phyloP scores from a whole-genome alignment of 2,797 vertebrate species.

The Megalops cyprinoides region DNA sequence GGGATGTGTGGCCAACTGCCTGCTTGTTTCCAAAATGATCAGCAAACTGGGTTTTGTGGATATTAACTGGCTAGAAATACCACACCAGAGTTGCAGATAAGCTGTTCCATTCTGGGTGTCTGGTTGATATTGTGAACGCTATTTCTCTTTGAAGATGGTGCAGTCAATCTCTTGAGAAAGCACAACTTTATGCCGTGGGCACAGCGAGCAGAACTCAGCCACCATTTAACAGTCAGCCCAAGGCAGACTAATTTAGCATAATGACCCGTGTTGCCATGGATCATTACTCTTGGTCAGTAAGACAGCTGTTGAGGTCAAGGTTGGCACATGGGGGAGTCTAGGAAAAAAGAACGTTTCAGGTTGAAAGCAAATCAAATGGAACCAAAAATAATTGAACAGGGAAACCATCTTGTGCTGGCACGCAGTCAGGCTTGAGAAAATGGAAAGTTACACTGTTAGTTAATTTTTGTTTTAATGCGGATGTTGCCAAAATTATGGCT shows the following conservation, averaged over 20 bases:
- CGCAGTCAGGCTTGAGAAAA: too few species aligned
- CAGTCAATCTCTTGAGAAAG: background rate
- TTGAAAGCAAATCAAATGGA: background rate
- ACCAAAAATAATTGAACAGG: background rate
- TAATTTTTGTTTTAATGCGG: too few species aligned
- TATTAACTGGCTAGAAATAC: too few species aligned
- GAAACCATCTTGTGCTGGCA: background rate
- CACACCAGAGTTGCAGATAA: background rate
- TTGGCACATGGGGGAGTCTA: background rate
- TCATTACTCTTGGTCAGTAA: background rate
- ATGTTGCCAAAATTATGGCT: too few species aligned
- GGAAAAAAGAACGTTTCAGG: background rate
- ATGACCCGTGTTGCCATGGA: background rate
- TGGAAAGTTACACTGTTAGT: too few species aligned
- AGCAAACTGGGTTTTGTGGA: too few species aligned
- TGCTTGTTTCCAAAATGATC: too few species aligned
- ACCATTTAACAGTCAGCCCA: background rate
- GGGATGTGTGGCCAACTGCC: too few species aligned
- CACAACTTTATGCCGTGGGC: background rate
- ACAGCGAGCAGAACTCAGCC: background rate
- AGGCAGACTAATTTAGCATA: background rate
- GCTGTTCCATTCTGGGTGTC: background rate
- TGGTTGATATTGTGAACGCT: background rate
- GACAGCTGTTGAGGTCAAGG: background rate
- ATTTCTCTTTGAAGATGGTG: background rate